Evolutionary conservation across 1,140 invertebrate genomes (phyloP), one percentile per base, ranked within the genome.

Genomic region (Odontomachus brunneus): DNA sequence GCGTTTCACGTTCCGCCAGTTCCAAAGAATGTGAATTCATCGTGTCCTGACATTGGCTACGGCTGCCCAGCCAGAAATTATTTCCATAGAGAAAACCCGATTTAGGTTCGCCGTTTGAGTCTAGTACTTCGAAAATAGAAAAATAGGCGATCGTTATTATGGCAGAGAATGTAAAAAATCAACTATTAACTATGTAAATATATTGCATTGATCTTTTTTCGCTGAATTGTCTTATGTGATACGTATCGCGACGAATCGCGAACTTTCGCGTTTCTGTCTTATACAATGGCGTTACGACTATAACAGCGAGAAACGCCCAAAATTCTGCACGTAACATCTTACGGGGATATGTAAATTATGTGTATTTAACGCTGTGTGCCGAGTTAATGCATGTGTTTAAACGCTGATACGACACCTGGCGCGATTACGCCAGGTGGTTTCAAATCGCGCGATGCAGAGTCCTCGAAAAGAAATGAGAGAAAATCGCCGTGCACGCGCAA

Each of bases 21-120:
- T 88, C 44, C 0, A 94, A 65, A 9, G 84, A 87, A 0, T 78
- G 65, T 0, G 55, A 89, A 55, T 93, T 93, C 0, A 44, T 78
- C 0, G 91, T 62, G 14, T 94, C 92, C 0, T 89, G 4, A 74
- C 95, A 95, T 19, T 95, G 92, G 9, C 55, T 89, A 19, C 84
- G 76, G n/a, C 88, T 89, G 0, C 95, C 95, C 24, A 94, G 1
- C 95, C 95, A 95, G 53, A 92, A 93, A 86, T 94, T 95, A 78
- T 95, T 94, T 2, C 94, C 95, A 26, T 93, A 93, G 9, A 93
- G 73, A 49, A 95, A 94, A 7, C 94, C 94, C 0, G 91, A 22
- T 2, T 84, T 89, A 24, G 94, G 92, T 66, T 85, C 80, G 0
- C 95, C 95, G 69, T 94, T 95, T 3, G 94, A 89, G 76, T 95